These are phyloP conservation scores for Patella vulgata DNA, from an alignment of 1,140 invertebrate species.

Conservation along the genomic window DNA sequence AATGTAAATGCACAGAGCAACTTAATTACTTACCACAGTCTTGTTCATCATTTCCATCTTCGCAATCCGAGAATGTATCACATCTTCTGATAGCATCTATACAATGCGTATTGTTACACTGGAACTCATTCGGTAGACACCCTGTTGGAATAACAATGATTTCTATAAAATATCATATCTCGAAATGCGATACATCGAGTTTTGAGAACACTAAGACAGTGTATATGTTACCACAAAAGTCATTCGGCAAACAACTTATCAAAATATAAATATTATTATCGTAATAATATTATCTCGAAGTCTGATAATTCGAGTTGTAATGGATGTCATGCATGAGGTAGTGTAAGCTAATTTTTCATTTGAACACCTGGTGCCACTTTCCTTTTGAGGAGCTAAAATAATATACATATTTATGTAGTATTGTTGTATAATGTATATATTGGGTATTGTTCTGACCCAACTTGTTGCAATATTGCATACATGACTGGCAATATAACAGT, in stretches of 20 bases:
- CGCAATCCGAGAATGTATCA: conserved; percentile 72
- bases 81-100: conserved; percentile 69
- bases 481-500: too few relatives aligned
- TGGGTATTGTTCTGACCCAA: too few relatives aligned
- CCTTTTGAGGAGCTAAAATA: too few relatives aligned
- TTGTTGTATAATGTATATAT: too few relatives aligned
- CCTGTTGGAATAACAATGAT: conserved; percentile 45
- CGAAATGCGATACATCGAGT: too few relatives aligned
- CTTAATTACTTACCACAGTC: conserved; percentile 62
- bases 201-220: too few relatives aligned
- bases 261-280: background rate
- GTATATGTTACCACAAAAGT: background rate
- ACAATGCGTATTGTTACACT: conserved; percentile 71
- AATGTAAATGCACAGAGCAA: background rate
- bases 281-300: background rate
- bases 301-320: background rate
- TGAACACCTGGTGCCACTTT: too few relatives aligned
- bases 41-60: conserved; percentile 72
- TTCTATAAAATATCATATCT: background rate
- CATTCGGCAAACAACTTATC: background rate
- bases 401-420: too few relatives aligned
- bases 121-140: conserved; percentile 68
- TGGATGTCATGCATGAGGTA: background rate
- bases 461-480: too few relatives aligned
- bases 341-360: too few relatives aligned